A percentile compares a stretch with the other conserved stretches of the same genome.
phyloP scores from a whole-genome alignment of 2,888 invertebrate genomes.

The Coleophora flavipennella region DNA sequence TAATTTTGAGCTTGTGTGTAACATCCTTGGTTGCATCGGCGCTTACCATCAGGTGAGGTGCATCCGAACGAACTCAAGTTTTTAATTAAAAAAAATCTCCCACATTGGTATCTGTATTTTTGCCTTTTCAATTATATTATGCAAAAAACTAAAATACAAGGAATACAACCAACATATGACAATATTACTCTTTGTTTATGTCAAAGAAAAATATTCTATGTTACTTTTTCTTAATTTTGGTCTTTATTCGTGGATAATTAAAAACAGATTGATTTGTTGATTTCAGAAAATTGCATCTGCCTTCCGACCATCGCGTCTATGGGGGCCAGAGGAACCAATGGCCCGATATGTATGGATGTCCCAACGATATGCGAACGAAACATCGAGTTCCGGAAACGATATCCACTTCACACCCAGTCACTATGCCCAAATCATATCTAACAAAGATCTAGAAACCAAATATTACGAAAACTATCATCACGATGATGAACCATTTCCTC shows the following conservation, averaged over 20 bases:
- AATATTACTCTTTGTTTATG: background rate
- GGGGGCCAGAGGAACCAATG: constrained; percentile 66
- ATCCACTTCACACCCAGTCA: constrained; percentile 23
- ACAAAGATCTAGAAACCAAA: constrained; percentile 38
- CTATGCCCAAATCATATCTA: constrained; percentile 40
- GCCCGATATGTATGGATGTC: constrained; percentile 65
- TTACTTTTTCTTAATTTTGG: background rate
- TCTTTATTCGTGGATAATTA: too few species aligned
- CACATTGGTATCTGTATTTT: too few species aligned
- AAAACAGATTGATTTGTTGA: too few species aligned
- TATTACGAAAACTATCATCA: constrained; percentile 37
- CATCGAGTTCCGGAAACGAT: constrained; percentile 38
- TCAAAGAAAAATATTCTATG: background rate
- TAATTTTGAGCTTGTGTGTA: too few species aligned
- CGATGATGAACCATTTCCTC: constrained; percentile 35
- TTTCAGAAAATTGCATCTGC: constrained; percentile 59
- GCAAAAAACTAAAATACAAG: too few species aligned
- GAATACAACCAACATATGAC: too few species aligned
- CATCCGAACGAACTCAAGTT: too few species aligned
- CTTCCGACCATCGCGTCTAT: constrained; percentile 55
- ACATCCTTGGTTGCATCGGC: too few species aligned
- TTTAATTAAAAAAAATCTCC: too few species aligned
- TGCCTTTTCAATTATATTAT: too few species aligned
- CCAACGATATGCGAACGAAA: constrained; percentile 46
- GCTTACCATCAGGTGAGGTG: too few species aligned